Evolutionary conservation across 2,113 vertebrate genomes (phyloP).

Genomic region (Meles meles): DNA sequence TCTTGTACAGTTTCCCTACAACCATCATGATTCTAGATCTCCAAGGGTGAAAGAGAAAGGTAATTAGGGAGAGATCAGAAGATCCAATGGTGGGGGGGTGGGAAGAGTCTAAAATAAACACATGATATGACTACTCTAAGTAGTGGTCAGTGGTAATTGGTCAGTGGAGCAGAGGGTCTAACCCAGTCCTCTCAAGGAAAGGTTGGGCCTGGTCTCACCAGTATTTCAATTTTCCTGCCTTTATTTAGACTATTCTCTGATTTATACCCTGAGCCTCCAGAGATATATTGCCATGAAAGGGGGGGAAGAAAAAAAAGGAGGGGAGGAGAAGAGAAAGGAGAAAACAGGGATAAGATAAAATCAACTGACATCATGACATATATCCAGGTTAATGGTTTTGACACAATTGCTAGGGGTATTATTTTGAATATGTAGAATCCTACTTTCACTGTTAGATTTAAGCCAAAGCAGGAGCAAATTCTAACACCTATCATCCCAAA

Average conservation of each 20-base stretch:
- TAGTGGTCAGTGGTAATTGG: too few relatives aligned
- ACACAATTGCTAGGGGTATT: not conserved
- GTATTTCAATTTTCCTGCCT: not conserved
- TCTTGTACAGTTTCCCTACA: not conserved
- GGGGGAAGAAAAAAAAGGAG: not conserved
- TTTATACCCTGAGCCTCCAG: not conserved
- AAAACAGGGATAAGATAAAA: not conserved
- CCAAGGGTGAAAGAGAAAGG: not conserved
- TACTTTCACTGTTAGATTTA: constrained; percentile 38
- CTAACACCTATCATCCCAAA: not conserved
- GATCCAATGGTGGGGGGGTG: fast-evolving
- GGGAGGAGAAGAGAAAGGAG: not conserved
- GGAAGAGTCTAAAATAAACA: not conserved
- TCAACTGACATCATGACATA: not conserved
- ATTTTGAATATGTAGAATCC: not conserved
- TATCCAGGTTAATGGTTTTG: not conserved
- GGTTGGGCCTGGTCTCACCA: not conserved
- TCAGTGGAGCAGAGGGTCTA: not conserved
- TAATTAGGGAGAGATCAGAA: not conserved
- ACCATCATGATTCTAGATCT: not conserved
- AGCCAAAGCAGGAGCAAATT: constrained; percentile 24
- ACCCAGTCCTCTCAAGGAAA: not conserved
- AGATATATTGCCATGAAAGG: not conserved
- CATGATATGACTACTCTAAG: not conserved
- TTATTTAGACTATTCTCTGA: not conserved